These are phyloP conservation scores for Drosophila pruinosa DNA, from an alignment of 1,140 invertebrate genomes.

Conservation along the genomic window DNA sequence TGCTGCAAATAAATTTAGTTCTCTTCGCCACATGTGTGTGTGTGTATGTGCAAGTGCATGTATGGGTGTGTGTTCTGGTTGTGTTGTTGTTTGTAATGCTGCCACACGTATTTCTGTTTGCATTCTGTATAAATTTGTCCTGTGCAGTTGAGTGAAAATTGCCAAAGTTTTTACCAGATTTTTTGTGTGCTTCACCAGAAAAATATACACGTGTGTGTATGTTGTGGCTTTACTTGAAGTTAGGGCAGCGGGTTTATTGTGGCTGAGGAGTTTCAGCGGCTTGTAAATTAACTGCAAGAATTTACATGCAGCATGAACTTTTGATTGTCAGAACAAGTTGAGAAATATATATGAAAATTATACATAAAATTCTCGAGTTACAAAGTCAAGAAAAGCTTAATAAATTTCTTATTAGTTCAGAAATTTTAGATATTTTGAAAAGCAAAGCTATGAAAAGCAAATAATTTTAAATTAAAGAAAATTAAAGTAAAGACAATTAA, in stretches of 20 bases:
- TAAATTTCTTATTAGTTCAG: too few species aligned
- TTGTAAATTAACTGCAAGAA: constrained; percentile 25
- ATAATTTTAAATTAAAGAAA: too few species aligned
- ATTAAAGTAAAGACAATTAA: too few species aligned
- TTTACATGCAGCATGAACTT: constrained; percentile 2
- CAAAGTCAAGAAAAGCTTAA: too few species aligned
- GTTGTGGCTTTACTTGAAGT: constrained; percentile 37
- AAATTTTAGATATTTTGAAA: too few species aligned
- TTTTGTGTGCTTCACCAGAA: not conserved
- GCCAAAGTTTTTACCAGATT: constrained; percentile 61
- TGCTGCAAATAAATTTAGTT: constrained; percentile 50
- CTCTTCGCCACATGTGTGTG: constrained; percentile 8
- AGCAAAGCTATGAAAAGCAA: too few species aligned
- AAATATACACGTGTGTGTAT: constrained; percentile 14
- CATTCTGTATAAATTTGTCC: constrained; percentile 69
- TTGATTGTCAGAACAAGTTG: constrained; percentile 8
- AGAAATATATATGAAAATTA: not conserved
- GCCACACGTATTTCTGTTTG: constrained; percentile 35
- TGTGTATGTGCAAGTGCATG: not conserved
- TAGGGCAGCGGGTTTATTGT: constrained; percentile 56
- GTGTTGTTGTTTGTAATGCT: constrained; percentile 14
- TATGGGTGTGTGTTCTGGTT: constrained; percentile 11
- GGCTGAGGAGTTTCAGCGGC: constrained; percentile 28
- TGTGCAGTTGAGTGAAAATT: constrained; percentile 71
- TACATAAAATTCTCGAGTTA: too few species aligned